Base-by-base conservation (phyloP, 2,113 vertebrate genomes). In the Tachysurus fulvidraco region DNA sequence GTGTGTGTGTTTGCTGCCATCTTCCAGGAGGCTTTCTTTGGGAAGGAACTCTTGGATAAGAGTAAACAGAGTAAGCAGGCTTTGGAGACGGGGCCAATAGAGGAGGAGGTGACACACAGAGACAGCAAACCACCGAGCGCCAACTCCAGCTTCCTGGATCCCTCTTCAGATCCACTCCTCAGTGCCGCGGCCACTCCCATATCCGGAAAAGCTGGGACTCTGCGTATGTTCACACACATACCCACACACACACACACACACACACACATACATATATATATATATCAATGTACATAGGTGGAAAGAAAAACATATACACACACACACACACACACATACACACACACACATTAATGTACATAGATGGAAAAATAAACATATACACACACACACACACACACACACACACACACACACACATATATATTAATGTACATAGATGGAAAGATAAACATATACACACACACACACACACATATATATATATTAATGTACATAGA, bases 11-110 rank as follows among this genome's bases (percentile, higher is more conserved):
- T 25, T 55, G 57, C 54, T 74, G 73, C 9, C 64, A 13, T 83
- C 54, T 52, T 90, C 21, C 91, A 99, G 98, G 98, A 99, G 62
- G 98, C 98, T 36, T 99, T 99, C 92, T 99, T 99, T 89, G 98
- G 98, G 84, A 98, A 97, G 88, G 96, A 97, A 83, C 95, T 99
- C 64, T 94, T 99, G 79, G 96, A 97, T 88, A 96, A 94, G 81
- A 98, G 97, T 85, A 95, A 95, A 67, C 97, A 96, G 84, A 96
- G 74, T 84, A 95, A 93, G 92, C 92, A 91, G 85, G 92, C 87
- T 77, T 88, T 95, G 84, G 95, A 96, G 88, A 91, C 92, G 55
- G 90, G 94, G 17, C 71, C 88, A 14, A 85, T 79, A 0, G 93
- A 95, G 50, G 95, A 96, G 89, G 95, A 96, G 86, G 81, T 92